phyloP scores from a whole-genome alignment of 2,113 vertebrate species.

The Vulpes vulpes region DNA sequence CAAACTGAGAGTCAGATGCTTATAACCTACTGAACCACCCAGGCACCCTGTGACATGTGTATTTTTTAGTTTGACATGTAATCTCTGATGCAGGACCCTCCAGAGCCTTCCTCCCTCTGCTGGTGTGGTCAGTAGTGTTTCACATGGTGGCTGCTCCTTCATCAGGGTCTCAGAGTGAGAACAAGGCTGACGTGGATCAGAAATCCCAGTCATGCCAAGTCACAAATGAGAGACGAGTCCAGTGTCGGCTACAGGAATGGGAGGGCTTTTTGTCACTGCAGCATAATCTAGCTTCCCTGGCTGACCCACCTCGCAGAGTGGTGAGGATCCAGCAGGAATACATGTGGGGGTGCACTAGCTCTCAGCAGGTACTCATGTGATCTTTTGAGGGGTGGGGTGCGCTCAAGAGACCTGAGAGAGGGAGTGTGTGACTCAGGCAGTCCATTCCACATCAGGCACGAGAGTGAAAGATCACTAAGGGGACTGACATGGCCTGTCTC shows the following conservation, averaged over 20 bases:
- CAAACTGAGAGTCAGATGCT: not conserved
- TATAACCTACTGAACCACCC: not conserved
- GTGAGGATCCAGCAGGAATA: accelerated
- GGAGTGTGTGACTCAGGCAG: not conserved
- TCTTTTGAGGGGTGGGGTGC: not conserved
- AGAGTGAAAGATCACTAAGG: not conserved
- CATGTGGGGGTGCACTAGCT: not conserved
- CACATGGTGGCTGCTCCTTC: not conserved
- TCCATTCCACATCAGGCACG: not conserved
- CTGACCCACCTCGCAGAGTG: accelerated
- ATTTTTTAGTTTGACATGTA: not conserved
- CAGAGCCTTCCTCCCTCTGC: not conserved
- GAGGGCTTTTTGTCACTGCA: not conserved
- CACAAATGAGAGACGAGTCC: not conserved
- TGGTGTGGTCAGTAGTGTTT: not conserved
- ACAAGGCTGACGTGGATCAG: not conserved
- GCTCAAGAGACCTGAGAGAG: not conserved
- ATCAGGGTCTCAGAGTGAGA: not conserved
- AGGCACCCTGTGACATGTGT: not conserved
- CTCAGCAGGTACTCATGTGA: not conserved
- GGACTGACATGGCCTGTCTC: not conserved
- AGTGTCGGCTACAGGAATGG: not conserved
- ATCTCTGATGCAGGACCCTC: not conserved
- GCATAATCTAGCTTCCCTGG: not conserved
- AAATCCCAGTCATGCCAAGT: not conserved